Evolutionary conservation across 2,888 invertebrate species (phyloP).

Genomic region (Drosophila pseudotalamancana): DNA sequence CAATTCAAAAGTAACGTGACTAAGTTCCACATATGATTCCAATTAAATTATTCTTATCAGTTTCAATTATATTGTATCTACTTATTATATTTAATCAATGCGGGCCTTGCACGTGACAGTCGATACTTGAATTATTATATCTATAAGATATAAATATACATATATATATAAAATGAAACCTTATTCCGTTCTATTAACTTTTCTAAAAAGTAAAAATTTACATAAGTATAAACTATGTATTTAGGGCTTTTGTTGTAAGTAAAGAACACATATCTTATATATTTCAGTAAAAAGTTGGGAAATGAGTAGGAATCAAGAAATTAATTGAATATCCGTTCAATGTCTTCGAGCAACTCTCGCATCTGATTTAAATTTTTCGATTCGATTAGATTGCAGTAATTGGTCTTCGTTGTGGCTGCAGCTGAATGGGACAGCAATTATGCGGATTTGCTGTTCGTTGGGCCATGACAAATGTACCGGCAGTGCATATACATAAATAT

Average conservation of each 20-base stretch:
- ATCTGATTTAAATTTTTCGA: neutral
- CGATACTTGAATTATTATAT: neutral
- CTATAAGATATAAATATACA: neutral
- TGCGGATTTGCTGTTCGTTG: conserved; percentile 39
- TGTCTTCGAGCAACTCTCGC: neutral
- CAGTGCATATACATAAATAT: conserved; percentile 28
- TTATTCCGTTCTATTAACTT: neutral
- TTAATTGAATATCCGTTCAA: too few relatives aligned
- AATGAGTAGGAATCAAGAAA: too few relatives aligned
- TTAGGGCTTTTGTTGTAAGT: too few relatives aligned
- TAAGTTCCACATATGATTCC: neutral
- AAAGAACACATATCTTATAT: too few relatives aligned
- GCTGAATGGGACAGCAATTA: conserved; percentile 32
- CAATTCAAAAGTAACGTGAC: conserved; percentile 69
- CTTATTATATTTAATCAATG: neutral
- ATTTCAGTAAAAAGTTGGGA: too few relatives aligned
- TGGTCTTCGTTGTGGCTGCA: conserved; percentile 4
- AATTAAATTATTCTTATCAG: too few relatives aligned
- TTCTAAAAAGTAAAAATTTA: neutral
- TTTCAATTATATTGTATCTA: neutral
- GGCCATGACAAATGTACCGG: conserved; percentile 36
- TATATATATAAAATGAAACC: conserved; percentile 1
- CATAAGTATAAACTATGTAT: too few relatives aligned
- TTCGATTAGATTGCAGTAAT: conserved; percentile 22
- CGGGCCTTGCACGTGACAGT: neutral